A percentile compares a stretch with the other conserved stretches of the same genome.
phyloP scores from a whole-genome alignment of 1,140 invertebrate genomes.

The Megalopta genalis region DNA sequence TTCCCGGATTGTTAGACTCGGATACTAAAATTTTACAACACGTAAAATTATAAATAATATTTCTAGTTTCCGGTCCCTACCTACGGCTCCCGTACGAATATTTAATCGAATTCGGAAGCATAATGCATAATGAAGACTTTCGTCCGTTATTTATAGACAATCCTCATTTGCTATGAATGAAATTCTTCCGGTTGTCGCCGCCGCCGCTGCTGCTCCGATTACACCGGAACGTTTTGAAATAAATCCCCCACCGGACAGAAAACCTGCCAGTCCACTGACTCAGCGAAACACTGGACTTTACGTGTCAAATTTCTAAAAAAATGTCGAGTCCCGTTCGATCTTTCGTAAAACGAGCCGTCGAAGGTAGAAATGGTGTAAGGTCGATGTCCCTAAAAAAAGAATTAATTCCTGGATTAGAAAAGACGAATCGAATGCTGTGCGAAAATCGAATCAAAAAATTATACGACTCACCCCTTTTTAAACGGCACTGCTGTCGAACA shows the following conservation, averaged over 20 bases:
- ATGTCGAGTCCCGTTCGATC: not conserved
- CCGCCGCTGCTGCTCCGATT: not conserved
- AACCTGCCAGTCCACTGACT: not conserved
- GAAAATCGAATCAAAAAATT: no score
- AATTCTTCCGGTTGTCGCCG: not conserved
- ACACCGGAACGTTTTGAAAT: slow-evolving; percentile 14
- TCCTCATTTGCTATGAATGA: slow-evolving; percentile 4
- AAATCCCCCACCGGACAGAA: not conserved
- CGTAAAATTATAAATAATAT: no score
- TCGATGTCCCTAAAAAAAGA: no score
- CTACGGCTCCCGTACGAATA: not conserved
- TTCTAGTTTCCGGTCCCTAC: no score
- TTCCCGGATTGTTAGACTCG: no score
- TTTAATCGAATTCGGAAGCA: not conserved
- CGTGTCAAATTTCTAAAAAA: not conserved
- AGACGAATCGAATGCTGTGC: no score
- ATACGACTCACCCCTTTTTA: no score
- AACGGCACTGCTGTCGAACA: no score
- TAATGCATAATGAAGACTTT: not conserved
- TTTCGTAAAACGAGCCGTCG: not conserved
- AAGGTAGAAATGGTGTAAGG: no score
- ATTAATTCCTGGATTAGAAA: no score
- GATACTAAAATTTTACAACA: no score
- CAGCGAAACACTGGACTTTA: not conserved
- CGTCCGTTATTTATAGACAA: not conserved